phyloP scores from a whole-genome alignment of 2,113 vertebrate genomes.

The Pseudois nayaur region DNA sequence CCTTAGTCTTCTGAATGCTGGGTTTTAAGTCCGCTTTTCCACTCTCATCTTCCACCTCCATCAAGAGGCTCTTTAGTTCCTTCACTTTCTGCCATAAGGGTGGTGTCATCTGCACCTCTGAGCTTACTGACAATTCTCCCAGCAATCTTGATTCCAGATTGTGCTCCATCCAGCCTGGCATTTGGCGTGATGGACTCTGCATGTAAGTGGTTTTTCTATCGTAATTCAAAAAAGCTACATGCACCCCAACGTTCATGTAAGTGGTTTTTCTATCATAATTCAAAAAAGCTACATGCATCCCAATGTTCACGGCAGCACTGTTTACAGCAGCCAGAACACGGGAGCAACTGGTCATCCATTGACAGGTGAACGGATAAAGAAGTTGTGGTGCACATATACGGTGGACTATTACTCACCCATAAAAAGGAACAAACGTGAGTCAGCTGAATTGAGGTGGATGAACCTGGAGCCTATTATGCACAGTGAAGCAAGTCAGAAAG shows the following conservation, averaged over 20 bases:
- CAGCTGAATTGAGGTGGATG: neutral
- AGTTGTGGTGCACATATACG: accelerated
- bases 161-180: neutral
- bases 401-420: neutral
- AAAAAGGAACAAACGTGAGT: neutral
- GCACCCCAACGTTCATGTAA: neutral
- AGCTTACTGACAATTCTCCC: neutral
- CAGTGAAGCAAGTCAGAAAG: neutral
- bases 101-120: neutral
- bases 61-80: neutral
- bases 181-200: neutral
- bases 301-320: neutral
- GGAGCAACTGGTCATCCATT: accelerated
- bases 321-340: neutral
- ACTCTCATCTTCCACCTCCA: neutral
- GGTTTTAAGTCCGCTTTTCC: neutral
- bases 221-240: neutral
- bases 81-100: neutral
- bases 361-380: neutral
- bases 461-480: neutral
- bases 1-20: neutral
- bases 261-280: too few relatives aligned
- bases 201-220: neutral
- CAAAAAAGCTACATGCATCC: neutral
- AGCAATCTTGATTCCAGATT: neutral